A percentile compares a stretch with the other conserved stretches of the same genome.
phyloP scores from a whole-genome alignment of 2,888 invertebrate species.

The Machimus atricapillus region DNA sequence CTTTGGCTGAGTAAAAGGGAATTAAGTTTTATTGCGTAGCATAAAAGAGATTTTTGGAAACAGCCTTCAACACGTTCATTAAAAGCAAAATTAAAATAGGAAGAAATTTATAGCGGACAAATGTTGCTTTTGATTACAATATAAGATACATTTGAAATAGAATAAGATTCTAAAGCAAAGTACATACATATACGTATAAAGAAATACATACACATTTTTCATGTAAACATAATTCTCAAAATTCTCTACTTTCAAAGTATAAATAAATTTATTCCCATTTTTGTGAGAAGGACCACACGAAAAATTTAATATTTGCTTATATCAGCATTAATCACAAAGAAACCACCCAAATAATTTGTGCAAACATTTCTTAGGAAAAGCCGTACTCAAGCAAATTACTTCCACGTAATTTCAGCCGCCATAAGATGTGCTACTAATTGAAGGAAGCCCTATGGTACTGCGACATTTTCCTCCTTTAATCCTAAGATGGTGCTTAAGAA shows the following conservation, averaged over 20 bases:
- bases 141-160: neutral
- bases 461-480: neutral
- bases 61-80: neutral
- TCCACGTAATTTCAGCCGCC: conserved; percentile 1
- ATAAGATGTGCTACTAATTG: conserved; percentile 26
- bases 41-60: neutral
- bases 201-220: no score
- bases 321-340: neutral
- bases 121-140: neutral
- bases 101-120: neutral
- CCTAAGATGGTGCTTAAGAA: conserved; percentile 22
- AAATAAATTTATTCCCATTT: neutral
- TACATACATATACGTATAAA: no score
- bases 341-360: neutral
- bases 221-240: neutral
- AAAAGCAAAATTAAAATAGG: neutral
- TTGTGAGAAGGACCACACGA: neutral
- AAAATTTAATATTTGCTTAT: neutral
- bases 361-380: neutral
- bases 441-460: neutral
- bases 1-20: neutral
- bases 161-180: no score
- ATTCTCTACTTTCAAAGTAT: neutral
- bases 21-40: neutral
- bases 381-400: conserved; percentile 19